These are phyloP conservation scores for Euplexia lucipara DNA, from an alignment of 2,888 invertebrate genomes.

Conservation along the genomic window DNA sequence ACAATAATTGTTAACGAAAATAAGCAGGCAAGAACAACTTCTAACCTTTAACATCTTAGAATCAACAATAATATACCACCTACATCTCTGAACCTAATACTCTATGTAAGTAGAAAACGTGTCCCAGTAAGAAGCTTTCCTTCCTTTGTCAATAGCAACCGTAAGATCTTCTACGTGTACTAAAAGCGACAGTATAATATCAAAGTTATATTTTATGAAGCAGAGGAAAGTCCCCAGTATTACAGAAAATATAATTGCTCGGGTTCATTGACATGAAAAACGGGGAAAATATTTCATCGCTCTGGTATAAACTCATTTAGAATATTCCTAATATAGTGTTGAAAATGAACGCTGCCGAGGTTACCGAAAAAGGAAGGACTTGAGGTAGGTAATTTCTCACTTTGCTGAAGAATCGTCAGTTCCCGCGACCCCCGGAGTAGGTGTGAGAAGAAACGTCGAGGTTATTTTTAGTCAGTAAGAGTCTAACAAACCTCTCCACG, in stretches of 20 bases:
- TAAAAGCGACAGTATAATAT: background rate
- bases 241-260: background rate
- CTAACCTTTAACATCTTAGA: background rate
- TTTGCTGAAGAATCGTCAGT: too few relatives aligned
- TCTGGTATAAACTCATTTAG: background rate
- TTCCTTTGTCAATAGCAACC: conserved; percentile 1
- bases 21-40: background rate
- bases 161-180: conserved; percentile 1
- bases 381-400: too few relatives aligned
- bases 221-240: background rate
- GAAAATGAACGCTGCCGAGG: background rate
- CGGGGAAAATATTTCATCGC: background rate
- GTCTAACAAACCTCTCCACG: too few relatives aligned
- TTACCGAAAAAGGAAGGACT: too few relatives aligned
- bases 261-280: background rate
- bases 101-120: background rate
- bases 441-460: too few relatives aligned
- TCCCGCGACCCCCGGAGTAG: too few relatives aligned
- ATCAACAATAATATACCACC: background rate
- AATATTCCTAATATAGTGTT: background rate
- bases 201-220: conserved; percentile 6
- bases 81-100: background rate
- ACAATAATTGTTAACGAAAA: too few relatives aligned
- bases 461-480: too few relatives aligned
- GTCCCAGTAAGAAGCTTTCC: conserved; percentile 38